A percentile compares a stretch with the other conserved stretches of the same genome.
These are phyloP conservation scores for Coenonympha arcania DNA, from an alignment of 2,888 invertebrate genomes.

Conservation along the genomic window DNA sequence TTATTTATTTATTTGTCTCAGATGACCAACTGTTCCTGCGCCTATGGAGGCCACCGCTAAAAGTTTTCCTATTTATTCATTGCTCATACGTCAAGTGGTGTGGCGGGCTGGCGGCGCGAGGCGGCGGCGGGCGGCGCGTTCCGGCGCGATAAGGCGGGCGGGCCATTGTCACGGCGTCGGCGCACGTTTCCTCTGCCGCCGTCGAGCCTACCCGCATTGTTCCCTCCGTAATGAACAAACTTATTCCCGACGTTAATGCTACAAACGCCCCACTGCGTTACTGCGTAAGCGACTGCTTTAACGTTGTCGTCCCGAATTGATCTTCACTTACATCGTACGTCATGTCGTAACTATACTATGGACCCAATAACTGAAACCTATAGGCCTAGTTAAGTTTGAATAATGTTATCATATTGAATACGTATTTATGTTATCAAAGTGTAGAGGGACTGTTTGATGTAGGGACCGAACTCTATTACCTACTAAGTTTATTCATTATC, in stretches of 20 bases:
- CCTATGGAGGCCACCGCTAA: constrained; percentile 60
- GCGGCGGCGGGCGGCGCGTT: constrained; percentile 49
- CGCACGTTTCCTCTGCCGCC: constrained; percentile 72
- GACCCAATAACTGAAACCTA: constrained; percentile 54
- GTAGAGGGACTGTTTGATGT: constrained; percentile 57
- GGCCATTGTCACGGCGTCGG: constrained; percentile 69
- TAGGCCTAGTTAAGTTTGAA: constrained; percentile 66
- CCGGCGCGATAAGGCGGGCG: constrained; percentile 70
- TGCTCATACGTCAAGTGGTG: constrained; percentile 62
- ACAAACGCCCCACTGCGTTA: constrained; percentile 39
- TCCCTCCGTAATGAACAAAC: constrained; percentile 71
- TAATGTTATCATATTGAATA: constrained; percentile 54
- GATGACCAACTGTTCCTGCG: constrained; percentile 72
- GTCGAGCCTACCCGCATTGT: constrained; percentile 68
- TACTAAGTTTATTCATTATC: constrained; percentile 32
- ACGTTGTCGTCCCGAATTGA: constrained; percentile 59
- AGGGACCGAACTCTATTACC: constrained; percentile 54
- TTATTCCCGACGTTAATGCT: constrained; percentile 67
- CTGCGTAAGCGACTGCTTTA: constrained; percentile 34
- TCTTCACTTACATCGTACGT: constrained; percentile 40
- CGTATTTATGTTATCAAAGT: constrained; percentile 57
- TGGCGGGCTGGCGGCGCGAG: constrained; percentile 27
- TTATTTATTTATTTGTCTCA: too few species aligned
- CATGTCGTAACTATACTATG: constrained; percentile 40
- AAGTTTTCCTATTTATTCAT: constrained; percentile 74